Percentiles rank a stretch among this genome's conserved stretches.
phyloP scores from a whole-genome alignment of 2,113 vertebrate species.

The Pandion haliaetus region DNA sequence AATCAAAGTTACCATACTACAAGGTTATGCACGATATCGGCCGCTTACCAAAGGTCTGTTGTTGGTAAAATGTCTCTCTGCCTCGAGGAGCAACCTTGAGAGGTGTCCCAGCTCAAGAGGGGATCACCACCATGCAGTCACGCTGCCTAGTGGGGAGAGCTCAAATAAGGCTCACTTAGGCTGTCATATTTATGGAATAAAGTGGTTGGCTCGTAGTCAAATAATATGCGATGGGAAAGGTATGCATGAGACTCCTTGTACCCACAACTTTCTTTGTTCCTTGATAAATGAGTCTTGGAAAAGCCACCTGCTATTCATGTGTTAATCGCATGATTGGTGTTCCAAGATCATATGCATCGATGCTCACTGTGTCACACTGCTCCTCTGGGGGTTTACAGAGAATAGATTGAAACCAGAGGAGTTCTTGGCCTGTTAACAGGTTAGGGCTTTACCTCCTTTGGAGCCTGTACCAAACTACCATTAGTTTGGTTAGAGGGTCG shows the following conservation, averaged over 20 bases:
- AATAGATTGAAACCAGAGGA: neutral
- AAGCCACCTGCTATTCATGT: neutral
- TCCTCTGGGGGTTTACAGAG: neutral
- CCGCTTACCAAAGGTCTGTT: neutral
- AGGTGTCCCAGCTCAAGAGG: neutral
- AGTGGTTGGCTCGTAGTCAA: neutral
- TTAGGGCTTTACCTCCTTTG: neutral
- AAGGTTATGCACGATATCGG: neutral
- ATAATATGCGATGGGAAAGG: neutral
- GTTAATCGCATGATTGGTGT: neutral
- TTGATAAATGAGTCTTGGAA: neutral
- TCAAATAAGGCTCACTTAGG: neutral
- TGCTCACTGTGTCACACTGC: no score
- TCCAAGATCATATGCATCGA: neutral
- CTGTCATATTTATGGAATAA: neutral
- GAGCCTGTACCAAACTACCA: neutral
- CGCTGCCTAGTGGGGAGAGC: neutral
- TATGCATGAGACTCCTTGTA: neutral
- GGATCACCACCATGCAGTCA: neutral
- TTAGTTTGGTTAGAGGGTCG: neutral
- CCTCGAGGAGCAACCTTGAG: neutral
- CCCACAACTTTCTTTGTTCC: neutral
- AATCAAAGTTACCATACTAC: neutral
- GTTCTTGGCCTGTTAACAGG: neutral
- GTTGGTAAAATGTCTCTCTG: neutral